Conservation (phyloP, 2,797 vertebrate genomes). For the Alfaro cultratus region DNA sequence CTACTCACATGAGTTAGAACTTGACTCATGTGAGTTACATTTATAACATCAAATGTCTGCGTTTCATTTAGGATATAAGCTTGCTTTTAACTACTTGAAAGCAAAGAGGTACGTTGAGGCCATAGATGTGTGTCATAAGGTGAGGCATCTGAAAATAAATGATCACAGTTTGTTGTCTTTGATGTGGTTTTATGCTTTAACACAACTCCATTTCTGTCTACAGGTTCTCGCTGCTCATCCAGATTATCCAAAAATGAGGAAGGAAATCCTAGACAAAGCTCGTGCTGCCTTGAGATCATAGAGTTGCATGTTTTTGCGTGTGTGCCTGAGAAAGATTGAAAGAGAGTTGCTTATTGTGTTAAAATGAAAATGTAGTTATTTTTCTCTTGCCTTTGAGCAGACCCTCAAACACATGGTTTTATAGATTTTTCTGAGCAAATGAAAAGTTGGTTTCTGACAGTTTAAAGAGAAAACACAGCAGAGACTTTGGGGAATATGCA, state of each 20-base stretch:
- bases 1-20: constrained; percentile 9
- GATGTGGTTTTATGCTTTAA: constrained; percentile 1
- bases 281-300: constrained; percentile 87
- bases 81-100: constrained; percentile 98
- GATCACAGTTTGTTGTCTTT: background rate
- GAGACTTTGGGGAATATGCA: constrained; percentile 9
- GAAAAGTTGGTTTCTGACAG: constrained; percentile 29
- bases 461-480: constrained; percentile 26
- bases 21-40: too few species aligned
- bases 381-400: constrained; percentile 13
- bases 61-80: constrained; percentile 90
- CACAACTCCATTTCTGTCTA: constrained; percentile 15
- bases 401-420: constrained; percentile 2
- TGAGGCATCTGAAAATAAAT: constrained; percentile 67
- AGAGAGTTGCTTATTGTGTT: constrained; percentile 19
- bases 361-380: constrained; percentile 21
- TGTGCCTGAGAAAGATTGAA: background rate
- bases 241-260: constrained; percentile 94
- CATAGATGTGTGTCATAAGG: constrained; percentile 95
- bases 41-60: constrained; percentile 20
- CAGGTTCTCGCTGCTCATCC: constrained; percentile 93
- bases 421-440: constrained; percentile 2
- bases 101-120: constrained; percentile 94
- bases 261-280: constrained; percentile 97
- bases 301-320: constrained; percentile 23